Evolutionary conservation across 2,888 invertebrate genomes (phyloP).

Genomic region (Torymus aiolomorphi): DNA sequence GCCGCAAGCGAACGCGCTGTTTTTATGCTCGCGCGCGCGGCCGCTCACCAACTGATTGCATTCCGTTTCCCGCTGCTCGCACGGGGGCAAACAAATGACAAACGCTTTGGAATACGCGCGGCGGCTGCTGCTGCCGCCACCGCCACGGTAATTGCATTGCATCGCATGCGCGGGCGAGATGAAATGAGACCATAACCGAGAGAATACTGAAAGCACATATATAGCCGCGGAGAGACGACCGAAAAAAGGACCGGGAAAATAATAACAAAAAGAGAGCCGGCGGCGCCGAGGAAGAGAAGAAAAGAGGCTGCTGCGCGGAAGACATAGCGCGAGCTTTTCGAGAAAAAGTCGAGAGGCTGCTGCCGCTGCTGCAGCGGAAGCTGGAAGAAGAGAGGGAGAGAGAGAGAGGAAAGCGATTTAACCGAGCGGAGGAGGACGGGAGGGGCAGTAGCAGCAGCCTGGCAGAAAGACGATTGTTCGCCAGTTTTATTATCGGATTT

Average conservation of each 20-base stretch:
- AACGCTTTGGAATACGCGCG: constrained; percentile 56
- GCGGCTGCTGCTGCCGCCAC: constrained; percentile 23
- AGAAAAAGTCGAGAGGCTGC: constrained; percentile 1
- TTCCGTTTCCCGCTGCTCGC: constrained; percentile 56
- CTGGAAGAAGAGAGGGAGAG: constrained; percentile 2
- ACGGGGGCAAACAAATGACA: constrained; percentile 70
- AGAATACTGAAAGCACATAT: constrained; percentile 34
- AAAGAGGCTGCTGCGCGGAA: constrained; percentile 10
- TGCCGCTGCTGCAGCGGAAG: neutral
- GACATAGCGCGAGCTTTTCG: constrained; percentile 20
- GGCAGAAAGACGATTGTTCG: constrained; percentile 43
- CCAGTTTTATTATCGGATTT: constrained; percentile 66
- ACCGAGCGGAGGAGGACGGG: neutral
- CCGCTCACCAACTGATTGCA: constrained; percentile 64
- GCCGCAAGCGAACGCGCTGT: constrained; percentile 55
- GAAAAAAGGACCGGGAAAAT: neutral
- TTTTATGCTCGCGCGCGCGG: constrained; percentile 56
- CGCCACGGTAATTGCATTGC: constrained; percentile 30
- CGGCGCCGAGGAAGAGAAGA: neutral
- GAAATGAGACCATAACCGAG: constrained; percentile 16
- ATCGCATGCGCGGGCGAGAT: constrained; percentile 22
- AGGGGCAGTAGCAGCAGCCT: constrained; percentile 9
- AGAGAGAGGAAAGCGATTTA: neutral
- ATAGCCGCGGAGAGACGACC: neutral
- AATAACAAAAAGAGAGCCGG: constrained; percentile 3